Conservation (phyloP, 2,113 vertebrate genomes). For the Strigops habroptila region DNA sequence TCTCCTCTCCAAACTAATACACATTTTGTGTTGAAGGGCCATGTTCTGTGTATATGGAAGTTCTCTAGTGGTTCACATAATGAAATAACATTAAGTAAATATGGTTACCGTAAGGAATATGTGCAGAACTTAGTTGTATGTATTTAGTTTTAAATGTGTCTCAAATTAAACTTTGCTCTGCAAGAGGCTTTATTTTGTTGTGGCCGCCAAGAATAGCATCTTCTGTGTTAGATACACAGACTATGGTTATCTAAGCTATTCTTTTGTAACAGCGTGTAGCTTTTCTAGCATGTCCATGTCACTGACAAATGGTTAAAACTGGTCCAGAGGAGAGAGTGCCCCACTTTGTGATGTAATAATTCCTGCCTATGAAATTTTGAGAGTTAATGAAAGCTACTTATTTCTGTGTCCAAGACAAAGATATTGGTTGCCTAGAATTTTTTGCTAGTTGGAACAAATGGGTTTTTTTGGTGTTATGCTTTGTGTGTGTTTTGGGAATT, state of each 20-base stretch:
- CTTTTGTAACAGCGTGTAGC: neutral
- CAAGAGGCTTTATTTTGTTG: neutral
- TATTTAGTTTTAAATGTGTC: neutral
- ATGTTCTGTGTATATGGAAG: rapidly evolving
- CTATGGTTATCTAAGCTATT: neutral
- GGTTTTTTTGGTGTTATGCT: neutral
- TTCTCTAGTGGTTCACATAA: neutral
- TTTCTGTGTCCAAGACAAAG: neutral
- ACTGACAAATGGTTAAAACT: neutral
- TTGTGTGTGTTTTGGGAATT: neutral
- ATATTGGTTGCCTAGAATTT: neutral
- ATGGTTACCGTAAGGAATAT: neutral
- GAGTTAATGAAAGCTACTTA: neutral
- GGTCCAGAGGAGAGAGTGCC: neutral
- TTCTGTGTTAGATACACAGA: neutral
- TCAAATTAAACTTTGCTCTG: neutral
- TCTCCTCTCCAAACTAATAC: neutral
- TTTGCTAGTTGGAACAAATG: neutral
- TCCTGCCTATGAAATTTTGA: neutral
- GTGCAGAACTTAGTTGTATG: neutral
- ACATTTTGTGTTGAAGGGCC: neutral
- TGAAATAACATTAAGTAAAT: neutral
- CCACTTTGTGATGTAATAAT: neutral
- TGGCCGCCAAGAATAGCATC: neutral
- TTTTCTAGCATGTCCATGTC: neutral